Evolutionary conservation across 2,888 invertebrate species (phyloP), one percentile per base, ranked within the genome.

Genomic region (Drosophila borealis): DNA sequence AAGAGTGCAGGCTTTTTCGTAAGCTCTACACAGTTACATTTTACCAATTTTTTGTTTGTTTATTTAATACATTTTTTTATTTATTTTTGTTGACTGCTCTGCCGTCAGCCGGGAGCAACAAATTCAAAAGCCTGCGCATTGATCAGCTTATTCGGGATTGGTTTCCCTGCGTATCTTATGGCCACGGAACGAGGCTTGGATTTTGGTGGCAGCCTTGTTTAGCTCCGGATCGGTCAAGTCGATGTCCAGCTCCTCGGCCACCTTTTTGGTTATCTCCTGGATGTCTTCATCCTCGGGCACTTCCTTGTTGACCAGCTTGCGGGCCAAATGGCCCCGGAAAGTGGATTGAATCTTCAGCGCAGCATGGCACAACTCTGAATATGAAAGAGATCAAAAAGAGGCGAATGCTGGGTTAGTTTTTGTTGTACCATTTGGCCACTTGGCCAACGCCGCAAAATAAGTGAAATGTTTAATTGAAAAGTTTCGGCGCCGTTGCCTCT

Each of bases 281-380:
- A 92, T 92, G 49, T 92, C 92, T 57, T 90, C 91, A 70, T 92
- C 91, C 64, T 94, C 94, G 72, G 93, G 93, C 68, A 91, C 92
- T 37, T 91, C 91, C 74, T 93, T 93, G 80, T 93, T 92, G 57
- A 89, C 91, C 91, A 96, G 94, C 93, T 96, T 97, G 90, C 96
- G 95, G 46, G 96, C 96, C 94, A 97, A 95, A 93, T 97, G 97
- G 61, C 97, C 97, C 80, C 97, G 94, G 94, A 97, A 98, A 17
- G 97, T 96, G 8, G 97, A 97, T 93, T 98, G 97, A 91, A 98
- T 98, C 94, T 97, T 97, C 54, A 96, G 96, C 37, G 97, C 98
- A 4, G 97, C 97, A 92, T 95, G 93, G 92, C 96, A 96, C 78
- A 97, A 93, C 87, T 97, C 97, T 97, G 94, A 19, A 10, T 6